These are phyloP conservation scores for Gorsachius goisagi DNA, from an alignment of 2,113 vertebrate species.

Conservation along the genomic window DNA sequence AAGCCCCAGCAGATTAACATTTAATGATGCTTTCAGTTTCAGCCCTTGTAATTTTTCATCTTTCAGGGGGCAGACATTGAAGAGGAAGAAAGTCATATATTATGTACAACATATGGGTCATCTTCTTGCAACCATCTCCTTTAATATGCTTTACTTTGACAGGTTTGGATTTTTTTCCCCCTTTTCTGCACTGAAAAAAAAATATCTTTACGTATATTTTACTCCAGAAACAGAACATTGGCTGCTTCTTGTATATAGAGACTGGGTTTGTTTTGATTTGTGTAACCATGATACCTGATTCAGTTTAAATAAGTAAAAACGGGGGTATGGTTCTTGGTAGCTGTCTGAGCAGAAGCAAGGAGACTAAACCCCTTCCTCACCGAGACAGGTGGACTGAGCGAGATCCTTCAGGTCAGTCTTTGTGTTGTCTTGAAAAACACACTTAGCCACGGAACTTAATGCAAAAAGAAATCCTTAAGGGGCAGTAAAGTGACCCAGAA, in stretches of 20 bases:
- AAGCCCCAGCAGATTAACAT: conserved; percentile 64
- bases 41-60: conserved; percentile 44
- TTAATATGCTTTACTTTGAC: background rate
- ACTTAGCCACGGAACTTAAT: background rate
- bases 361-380: background rate
- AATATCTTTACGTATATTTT: background rate
- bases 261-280: background rate
- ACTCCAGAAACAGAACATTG: background rate
- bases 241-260: background rate
- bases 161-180: background rate
- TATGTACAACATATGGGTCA: background rate
- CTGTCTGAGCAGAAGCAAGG: background rate
- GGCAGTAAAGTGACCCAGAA: background rate
- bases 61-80: background rate
- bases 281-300: background rate
- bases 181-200: background rate
- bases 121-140: background rate
- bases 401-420: background rate
- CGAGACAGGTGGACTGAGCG: background rate
- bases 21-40: conserved; percentile 62
- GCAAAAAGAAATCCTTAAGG: background rate
- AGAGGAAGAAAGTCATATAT: background rate
- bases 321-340: background rate
- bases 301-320: background rate
- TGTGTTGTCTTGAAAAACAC: background rate